Base-by-base conservation (phyloP, 2,888 invertebrate genomes). In the Hemistola chrysoprasaria region DNA sequence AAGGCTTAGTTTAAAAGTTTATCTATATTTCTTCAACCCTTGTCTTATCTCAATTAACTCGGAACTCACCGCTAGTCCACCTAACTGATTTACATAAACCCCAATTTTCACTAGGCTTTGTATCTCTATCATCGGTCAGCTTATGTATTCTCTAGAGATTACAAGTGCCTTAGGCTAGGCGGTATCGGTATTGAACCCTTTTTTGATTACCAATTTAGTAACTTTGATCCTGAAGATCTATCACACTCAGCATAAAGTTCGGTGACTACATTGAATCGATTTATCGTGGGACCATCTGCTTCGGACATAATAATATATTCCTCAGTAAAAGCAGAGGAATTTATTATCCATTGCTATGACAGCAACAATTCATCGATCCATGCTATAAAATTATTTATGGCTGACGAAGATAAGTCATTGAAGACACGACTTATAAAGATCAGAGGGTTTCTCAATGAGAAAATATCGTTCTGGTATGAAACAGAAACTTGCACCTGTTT, bases 31-130 rank as follows among this genome's bases (percentile, higher is more conserved):
- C 40, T 38, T 42, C 20, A 47, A 49, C 43, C 49, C 43, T 44
- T 39, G 33, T 42, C 44, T 46, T 51, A 48, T 50, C 54, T 49
- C 45, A 35, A 46, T 47, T 46, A 43, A 40, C 35, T 22, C 11
- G 41, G 46, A 47, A 46, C 31, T 35, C 31, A n/a, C 45, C 33
- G 23, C 37, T 50, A 50, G 36, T 48, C 39, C 40, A 45, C 44
- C 41, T 49, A 47, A 47, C 51, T 37, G 31, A 51, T 54, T 53
- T 56, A 48, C 52, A 56, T 58, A 54, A 58, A 34, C 54, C 41
- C 40, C 47, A 51, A 58, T 51, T 51, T 54, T 47, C 49, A 38
- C 43, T 44, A 40, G 40, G 40, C 40, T 40, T 42, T 29, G 42
- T 39, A 31, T n/a, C n/a, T n/a, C n/a, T n/a, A n/a, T n/a, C n/a